phyloP scores from a whole-genome alignment of 1,140 invertebrate species.

The Dendroctonus ponderosae region DNA sequence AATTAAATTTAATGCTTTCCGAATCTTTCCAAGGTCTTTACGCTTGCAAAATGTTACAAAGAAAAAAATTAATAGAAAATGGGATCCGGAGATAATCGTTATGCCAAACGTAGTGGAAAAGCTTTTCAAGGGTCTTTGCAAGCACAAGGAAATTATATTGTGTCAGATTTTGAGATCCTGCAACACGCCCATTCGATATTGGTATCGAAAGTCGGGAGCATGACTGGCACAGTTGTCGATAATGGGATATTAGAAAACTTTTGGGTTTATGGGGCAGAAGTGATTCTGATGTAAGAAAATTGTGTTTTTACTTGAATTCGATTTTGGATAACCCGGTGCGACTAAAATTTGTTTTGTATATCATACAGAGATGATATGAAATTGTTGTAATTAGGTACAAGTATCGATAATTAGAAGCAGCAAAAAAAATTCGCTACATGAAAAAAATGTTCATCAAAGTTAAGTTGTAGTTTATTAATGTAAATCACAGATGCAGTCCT shows the following conservation, averaged over 20 bases:
- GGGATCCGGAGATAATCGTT: constrained; percentile 23
- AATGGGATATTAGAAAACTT: constrained; percentile 37
- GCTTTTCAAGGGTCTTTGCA: constrained; percentile 23
- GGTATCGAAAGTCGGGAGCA: constrained; percentile 26
- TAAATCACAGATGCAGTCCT: too few relatives aligned
- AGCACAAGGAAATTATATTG: constrained; percentile 33
- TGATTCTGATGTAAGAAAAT: constrained; percentile 35
- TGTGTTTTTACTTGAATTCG: constrained; percentile 23
- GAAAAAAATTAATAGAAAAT: too few relatives aligned
- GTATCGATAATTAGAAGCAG: too few relatives aligned
- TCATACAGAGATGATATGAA: too few relatives aligned
- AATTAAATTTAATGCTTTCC: not conserved
- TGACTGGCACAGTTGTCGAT: constrained; percentile 38
- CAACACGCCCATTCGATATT: constrained; percentile 32
- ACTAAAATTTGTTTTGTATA: not conserved
- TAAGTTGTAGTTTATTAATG: too few relatives aligned
- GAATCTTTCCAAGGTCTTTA: not conserved
- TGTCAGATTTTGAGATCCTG: constrained; percentile 32
- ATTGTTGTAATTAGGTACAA: too few relatives aligned
- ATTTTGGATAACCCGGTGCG: not conserved
- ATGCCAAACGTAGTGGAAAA: constrained; percentile 32
- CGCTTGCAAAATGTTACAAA: too few relatives aligned
- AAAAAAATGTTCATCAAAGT: too few relatives aligned
- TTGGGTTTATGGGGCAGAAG: constrained; percentile 35
- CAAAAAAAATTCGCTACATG: too few relatives aligned